Percentiles rank a stretch among this genome's conserved stretches.
phyloP scores from a whole-genome alignment of 2,113 vertebrate species.

The Arvicanthis niloticus region DNA sequence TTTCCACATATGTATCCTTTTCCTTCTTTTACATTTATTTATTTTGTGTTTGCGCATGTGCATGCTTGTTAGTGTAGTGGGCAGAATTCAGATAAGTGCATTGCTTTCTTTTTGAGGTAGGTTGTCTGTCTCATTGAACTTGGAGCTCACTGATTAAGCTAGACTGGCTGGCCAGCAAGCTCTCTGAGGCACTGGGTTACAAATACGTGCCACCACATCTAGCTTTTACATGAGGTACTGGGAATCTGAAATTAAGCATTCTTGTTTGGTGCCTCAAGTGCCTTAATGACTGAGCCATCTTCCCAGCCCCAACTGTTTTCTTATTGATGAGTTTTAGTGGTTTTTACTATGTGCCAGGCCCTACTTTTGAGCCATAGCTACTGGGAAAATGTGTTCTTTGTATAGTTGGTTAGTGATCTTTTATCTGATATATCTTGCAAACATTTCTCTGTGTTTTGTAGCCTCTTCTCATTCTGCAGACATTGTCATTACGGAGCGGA shows the following conservation, averaged over 20 bases:
- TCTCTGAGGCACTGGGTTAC: not conserved
- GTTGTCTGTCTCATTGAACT: not conserved
- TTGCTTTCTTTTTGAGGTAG: not conserved
- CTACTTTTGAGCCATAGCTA: not conserved
- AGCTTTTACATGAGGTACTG: not conserved
- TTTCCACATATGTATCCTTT: not conserved
- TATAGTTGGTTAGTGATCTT: not conserved
- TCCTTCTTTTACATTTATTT: not conserved
- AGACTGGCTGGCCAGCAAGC: no score
- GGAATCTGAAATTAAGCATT: not conserved
- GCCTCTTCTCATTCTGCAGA: not conserved
- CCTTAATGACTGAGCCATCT: not conserved
- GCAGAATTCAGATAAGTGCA: not conserved
- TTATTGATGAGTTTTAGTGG: not conserved
- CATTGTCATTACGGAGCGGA: not conserved
- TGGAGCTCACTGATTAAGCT: not conserved
- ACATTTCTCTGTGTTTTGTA: not conserved
- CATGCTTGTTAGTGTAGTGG: not conserved
- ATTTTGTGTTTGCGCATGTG: not conserved
- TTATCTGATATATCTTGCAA: not conserved
- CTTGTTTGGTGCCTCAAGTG: not conserved
- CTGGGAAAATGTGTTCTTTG: no score
- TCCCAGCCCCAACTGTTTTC: not conserved
- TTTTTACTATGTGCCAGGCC: not conserved
- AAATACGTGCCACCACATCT: accelerated